Evolutionary conservation across 2,113 vertebrate species (phyloP), one percentile per base, ranked within the genome.

Genomic region (Alligator mississippiensis): DNA sequence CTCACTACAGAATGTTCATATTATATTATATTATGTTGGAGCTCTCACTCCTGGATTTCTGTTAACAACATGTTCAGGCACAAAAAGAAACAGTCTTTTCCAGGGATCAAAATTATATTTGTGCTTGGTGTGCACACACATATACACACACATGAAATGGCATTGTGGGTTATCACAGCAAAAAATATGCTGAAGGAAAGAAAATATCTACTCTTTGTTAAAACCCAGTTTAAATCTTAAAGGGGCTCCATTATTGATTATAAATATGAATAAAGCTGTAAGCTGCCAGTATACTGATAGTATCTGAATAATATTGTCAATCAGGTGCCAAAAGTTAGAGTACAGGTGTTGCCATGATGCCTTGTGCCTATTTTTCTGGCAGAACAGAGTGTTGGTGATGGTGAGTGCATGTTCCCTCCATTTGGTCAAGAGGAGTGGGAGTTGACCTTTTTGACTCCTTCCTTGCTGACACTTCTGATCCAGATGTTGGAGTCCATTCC

Each of bases 1-100:
- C 21, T 93, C 63, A 76, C 13, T 63, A 28, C 84, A 91, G 1
- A 95, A 38, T 54, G 89, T 91, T 95, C 8, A 55, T 81, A 81
- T 22, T n/a, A 79, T 81, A 81, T 22, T n/a, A 79, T 74, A 57
- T 63, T 57, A 81, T 57, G 2, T 70, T 19, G 78, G 2, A 57
- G 10, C 86, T 68, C 11, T 25, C 83, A 6, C 27, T 61, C 55
- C 6, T 30, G 89, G 22, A 2, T 70, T 93, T 63, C 3, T 84
- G 28, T 89, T 82, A 80, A 47, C 16, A 80, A 58, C 30, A 25
- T 16, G n/a, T 34, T 64, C 17, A 87, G n/a, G n/a, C 55, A 92
- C 57, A 88, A 9, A 74, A 74, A 54, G 28, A 77, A 80, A 1
- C 18, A 21, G 6, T 63, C 85, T 38, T 78, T 38, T 90, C 9